phyloP scores from a whole-genome alignment of 1,140 invertebrate genomes.

The Drosophila ohnishii region DNA sequence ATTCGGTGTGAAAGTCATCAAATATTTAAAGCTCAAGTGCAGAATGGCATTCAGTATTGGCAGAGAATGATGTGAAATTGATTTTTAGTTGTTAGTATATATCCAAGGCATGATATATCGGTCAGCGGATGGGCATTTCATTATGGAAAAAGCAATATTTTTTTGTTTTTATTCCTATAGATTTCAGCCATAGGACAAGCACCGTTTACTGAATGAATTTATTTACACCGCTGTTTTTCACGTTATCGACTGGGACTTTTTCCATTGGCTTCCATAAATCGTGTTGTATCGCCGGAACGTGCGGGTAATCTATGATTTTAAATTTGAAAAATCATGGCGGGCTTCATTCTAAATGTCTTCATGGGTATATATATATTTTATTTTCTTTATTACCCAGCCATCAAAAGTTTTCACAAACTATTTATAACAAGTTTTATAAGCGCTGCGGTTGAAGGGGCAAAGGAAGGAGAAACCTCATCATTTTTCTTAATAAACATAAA shows the following conservation, averaged over 20 bases:
- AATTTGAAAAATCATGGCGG: conserved; percentile 1
- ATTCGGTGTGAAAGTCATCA: conserved; percentile 55
- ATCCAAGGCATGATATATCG: background rate
- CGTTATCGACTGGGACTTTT: conserved; percentile 15
- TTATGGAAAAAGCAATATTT: background rate
- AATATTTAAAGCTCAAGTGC: conserved; percentile 56
- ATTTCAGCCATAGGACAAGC: conserved; percentile 1
- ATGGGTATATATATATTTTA: background rate
- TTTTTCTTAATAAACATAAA: conserved; percentile 57
- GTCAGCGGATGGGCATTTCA: background rate
- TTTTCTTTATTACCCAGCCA: background rate
- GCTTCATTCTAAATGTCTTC: background rate
- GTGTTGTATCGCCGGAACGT: background rate
- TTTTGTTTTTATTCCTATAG: background rate
- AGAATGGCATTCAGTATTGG: conserved; percentile 32
- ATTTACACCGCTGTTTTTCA: conserved; percentile 7
- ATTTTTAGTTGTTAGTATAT: conserved; percentile 18
- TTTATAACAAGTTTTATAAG: conserved; percentile 36
- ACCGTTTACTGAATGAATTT: conserved; percentile 36
- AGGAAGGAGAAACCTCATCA: conserved; percentile 21
- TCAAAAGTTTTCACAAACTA: conserved; percentile 19
- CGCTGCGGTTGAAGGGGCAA: background rate
- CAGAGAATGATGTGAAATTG: conserved; percentile 39
- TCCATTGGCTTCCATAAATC: conserved; percentile 7
- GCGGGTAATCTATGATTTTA: background rate